These are phyloP conservation scores for Channa striata DNA, from an alignment of 2,797 vertebrate species.

Conservation along the genomic window DNA sequence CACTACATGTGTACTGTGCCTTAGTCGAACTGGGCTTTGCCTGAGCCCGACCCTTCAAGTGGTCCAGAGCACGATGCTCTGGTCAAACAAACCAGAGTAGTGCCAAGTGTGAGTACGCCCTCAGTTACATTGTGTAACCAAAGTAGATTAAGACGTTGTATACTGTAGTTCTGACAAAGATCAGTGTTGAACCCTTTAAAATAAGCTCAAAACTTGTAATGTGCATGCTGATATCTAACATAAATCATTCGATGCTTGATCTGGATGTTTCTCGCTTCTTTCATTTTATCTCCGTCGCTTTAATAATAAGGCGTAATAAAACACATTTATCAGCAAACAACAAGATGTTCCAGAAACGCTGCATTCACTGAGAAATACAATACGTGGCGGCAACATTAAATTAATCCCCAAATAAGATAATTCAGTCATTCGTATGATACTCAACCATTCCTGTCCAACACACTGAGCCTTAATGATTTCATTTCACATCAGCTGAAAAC, in stretches of 20 bases:
- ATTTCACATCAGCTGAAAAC: conserved; percentile 22
- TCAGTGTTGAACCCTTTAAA: conserved; percentile 8
- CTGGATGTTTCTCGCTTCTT: conserved; percentile 18
- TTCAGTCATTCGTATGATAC: conserved; percentile 7
- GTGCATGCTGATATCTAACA: conserved; percentile 33
- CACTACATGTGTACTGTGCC: too few relatives aligned
- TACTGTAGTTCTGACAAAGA: too few relatives aligned
- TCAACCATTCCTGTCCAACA: background rate
- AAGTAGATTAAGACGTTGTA: too few relatives aligned
- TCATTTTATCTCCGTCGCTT: background rate
- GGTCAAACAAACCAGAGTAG: too few relatives aligned
- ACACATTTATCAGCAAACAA: conserved; percentile 16
- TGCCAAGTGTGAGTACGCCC: too few relatives aligned
- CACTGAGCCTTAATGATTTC: conserved; percentile 6
- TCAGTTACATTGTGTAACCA: too few relatives aligned
- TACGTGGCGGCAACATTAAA: background rate
- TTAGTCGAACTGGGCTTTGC: too few relatives aligned
- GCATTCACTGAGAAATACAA: background rate
- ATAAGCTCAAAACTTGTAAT: conserved; percentile 4
- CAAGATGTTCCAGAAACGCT: background rate
- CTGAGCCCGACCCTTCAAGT: too few relatives aligned
- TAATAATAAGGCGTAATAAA: background rate
- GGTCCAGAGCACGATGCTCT: too few relatives aligned
- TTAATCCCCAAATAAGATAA: background rate
- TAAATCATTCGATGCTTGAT: conserved; percentile 4